Conservation (phyloP, 2,113 vertebrate species). For the Misgurnus anguillicaudatus region DNA sequence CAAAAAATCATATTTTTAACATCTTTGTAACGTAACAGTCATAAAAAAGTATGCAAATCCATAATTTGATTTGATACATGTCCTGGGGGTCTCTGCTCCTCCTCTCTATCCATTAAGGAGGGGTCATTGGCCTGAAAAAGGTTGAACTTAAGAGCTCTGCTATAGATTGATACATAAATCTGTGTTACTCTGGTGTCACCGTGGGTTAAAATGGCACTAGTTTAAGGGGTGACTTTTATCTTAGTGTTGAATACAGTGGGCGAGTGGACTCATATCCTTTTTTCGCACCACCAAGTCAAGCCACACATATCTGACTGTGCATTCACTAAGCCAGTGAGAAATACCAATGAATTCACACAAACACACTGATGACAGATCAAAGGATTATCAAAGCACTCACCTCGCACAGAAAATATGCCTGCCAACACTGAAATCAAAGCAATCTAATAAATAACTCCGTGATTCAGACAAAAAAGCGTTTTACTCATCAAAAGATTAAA, state of each 20-base stretch:
- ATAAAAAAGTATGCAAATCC: too few species aligned
- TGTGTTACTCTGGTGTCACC: neutral
- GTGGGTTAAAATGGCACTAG: neutral
- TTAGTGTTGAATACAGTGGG: too few species aligned
- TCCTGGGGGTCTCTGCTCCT: too few species aligned
- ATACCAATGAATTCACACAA: slow-evolving; percentile 36
- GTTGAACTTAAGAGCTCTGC: too few species aligned
- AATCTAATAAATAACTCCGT: neutral
- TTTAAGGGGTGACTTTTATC: neutral
- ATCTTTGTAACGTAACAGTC: too few species aligned
- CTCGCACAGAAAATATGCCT: neutral
- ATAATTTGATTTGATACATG: too few species aligned
- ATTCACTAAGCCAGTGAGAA: slow-evolving; percentile 62
- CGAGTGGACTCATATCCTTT: slow-evolving; percentile 22
- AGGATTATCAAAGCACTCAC: slow-evolving; percentile 7
- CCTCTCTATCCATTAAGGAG: too few species aligned
- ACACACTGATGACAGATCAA: slow-evolving; percentile 10
- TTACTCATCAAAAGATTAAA: neutral
- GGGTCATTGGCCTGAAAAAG: too few species aligned
- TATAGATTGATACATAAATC: too few species aligned
- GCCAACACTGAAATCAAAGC: neutral
- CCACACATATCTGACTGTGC: slow-evolving; percentile 35
- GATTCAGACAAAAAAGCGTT: neutral
- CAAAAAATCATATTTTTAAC: too few species aligned
- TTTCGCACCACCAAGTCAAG: slow-evolving; percentile 25